phyloP scores from a whole-genome alignment of 1,140 invertebrate species.

The Drosophila setifemur region DNA sequence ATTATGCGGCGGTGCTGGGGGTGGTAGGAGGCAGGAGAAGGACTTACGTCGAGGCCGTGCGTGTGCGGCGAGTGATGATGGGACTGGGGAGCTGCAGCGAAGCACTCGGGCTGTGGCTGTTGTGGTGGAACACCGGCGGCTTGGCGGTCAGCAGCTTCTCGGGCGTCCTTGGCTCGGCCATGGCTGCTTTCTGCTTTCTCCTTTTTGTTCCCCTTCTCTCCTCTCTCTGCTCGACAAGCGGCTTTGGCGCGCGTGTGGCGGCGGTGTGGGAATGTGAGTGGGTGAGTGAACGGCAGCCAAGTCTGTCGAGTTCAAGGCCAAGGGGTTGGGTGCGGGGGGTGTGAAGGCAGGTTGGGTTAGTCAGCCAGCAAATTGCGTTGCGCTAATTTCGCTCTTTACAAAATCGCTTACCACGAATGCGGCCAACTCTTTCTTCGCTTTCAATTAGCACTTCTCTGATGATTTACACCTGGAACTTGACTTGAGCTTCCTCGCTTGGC shows the following conservation, averaged over 20 bases:
- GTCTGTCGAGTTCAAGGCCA: constrained; percentile 69
- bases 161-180: constrained; percentile 74
- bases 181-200: constrained; percentile 17
- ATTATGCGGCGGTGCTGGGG: background rate
- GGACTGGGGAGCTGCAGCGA: constrained; percentile 88
- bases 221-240: constrained; percentile 8
- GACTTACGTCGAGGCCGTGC: constrained; percentile 90
- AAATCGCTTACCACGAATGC: constrained; percentile 32
- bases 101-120: constrained; percentile 78
- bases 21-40: background rate
- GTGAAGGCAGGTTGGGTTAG: constrained; percentile 59
- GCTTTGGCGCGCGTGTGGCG: constrained; percentile 22
- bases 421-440: constrained; percentile 10
- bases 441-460: constrained; percentile 8
- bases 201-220: background rate
- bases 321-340: too few species aligned
- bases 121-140: constrained; percentile 68
- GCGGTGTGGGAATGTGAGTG: constrained; percentile 2
- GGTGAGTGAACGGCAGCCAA: constrained; percentile 64
- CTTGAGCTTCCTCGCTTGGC: constrained; percentile 9
- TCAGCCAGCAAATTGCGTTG: constrained; percentile 65
- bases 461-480: background rate
- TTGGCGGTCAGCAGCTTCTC: constrained; percentile 73
- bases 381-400: constrained; percentile 28
- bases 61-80: constrained; percentile 89